Evolutionary conservation across 37 sponge, comb jelly and placozoan genomes (phyloP).

Genomic region (Beroe forskalii): DNA sequence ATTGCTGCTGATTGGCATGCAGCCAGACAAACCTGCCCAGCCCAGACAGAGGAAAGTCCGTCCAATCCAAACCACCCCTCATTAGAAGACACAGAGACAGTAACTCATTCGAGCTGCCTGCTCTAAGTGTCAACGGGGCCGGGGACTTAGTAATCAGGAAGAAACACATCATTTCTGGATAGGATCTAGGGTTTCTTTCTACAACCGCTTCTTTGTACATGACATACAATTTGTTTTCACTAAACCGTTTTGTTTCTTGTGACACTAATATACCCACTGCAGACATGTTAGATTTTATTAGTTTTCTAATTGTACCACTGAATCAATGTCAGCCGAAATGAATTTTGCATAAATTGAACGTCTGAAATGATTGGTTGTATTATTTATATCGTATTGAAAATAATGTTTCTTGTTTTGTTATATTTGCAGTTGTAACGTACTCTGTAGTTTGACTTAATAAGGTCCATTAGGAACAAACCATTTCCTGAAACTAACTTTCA

Average conservation of each 20-base stretch:
- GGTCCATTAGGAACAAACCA: no score
- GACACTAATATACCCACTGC: neutral
- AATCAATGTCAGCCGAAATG: no score
- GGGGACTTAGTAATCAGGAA: slow-evolving; percentile 55
- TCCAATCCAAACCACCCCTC: neutral
- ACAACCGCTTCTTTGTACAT: neutral
- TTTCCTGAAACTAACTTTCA: no score
- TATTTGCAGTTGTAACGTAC: no score
- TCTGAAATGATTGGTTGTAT: no score
- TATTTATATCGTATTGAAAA: no score
- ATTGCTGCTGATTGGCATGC: slow-evolving; percentile 40
- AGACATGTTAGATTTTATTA: no score
- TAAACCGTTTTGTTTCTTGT: neutral
- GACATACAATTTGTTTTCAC: neutral
- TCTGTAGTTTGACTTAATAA: no score
- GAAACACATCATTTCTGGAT: slow-evolving; percentile 43
- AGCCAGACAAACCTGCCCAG: neutral
- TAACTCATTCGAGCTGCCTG: neutral
- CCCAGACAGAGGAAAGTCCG: neutral
- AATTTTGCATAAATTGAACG: no score
- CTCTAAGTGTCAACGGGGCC: neutral
- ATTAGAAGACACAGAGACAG: neutral
- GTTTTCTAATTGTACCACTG: no score
- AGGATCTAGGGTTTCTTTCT: neutral
- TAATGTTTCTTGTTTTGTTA: no score